These are phyloP conservation scores for Aphis gossypii DNA, from an alignment of 1,140 invertebrate species.

Conservation along the genomic window DNA sequence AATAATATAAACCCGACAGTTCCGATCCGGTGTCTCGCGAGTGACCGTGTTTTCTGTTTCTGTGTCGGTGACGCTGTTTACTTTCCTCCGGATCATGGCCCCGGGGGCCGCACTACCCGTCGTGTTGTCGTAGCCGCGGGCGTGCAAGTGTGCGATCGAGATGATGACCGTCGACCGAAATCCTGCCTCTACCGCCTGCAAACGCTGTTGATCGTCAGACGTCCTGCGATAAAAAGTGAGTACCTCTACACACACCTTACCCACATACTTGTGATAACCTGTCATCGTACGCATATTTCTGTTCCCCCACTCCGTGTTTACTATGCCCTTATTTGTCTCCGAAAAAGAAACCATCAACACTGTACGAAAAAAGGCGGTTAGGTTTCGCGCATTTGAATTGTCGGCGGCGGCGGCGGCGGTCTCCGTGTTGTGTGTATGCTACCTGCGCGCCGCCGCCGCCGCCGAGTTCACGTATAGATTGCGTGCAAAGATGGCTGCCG, in stretches of 20 bases:
- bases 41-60: neutral
- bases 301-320: neutral
- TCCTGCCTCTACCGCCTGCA: neutral
- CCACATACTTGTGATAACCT: neutral
- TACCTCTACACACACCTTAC: neutral
- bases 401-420: neutral
- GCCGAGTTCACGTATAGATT: conserved; percentile 53
- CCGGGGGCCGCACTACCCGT: neutral
- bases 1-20: neutral
- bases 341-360: neutral
- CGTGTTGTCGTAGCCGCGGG: neutral
- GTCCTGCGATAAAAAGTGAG: neutral
- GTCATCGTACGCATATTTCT: neutral
- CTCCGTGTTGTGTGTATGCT: neutral
- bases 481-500: conserved; percentile 58
- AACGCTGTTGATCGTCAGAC: neutral
- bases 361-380: conserved; percentile 17
- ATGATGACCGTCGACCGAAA: neutral
- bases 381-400: conserved; percentile 29
- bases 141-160: neutral
- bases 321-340: neutral
- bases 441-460: conserved; percentile 15
- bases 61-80: neutral
- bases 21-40: neutral
- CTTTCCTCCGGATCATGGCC: neutral